Evolutionary conservation across 2,113 vertebrate genomes (phyloP), one percentile per base, ranked within the genome.

Genomic region (Calypte anna): DNA sequence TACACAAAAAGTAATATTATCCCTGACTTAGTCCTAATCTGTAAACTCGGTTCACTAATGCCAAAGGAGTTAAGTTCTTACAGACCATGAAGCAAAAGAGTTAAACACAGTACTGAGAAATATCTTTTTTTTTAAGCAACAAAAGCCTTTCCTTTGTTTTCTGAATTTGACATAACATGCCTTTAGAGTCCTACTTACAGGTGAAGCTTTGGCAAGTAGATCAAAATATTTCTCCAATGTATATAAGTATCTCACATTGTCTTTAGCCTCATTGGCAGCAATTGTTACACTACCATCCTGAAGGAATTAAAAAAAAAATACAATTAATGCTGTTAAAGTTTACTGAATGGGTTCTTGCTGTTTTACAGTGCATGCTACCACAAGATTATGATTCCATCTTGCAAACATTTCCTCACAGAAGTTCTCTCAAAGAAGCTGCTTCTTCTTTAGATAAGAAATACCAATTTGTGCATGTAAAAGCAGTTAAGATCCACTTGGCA

Each of bases 241-340:
- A 94, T 97, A 96, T 28, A 98, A 97, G 78, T 98, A 99, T 91
- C 97, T 98, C 83, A 98, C 98, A 0, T 98, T 98, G 96, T 98
- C 98, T 86, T 98, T 99, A 30, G 98, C 98, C 92, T 99, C 98
- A 93, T 98, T 98, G 20, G 98, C 97, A 77, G 98, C 98, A 46
- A 95, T 66, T 4, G 98, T 98, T 94, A 99, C 91, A n/a, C 93
- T 97, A 44, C 91, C 50, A 77, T 99, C 98, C 98, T 98, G 66
- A 85, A 82, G 11, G 10, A 10, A 69, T 22, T 6, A 76, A 77
- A 58, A 46, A 57, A 83, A 40, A 28, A 84, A 82, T 14, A 53
- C 7, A 68, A 80, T 75, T 43, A 63, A 66, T 57, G 77, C 5
- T 43, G 17, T 33, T 78, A 80, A 77, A 30, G 77, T 30, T 50